phyloP scores from a whole-genome alignment of 2,797 vertebrate genomes.

The Stomatorhinus walkeri region DNA sequence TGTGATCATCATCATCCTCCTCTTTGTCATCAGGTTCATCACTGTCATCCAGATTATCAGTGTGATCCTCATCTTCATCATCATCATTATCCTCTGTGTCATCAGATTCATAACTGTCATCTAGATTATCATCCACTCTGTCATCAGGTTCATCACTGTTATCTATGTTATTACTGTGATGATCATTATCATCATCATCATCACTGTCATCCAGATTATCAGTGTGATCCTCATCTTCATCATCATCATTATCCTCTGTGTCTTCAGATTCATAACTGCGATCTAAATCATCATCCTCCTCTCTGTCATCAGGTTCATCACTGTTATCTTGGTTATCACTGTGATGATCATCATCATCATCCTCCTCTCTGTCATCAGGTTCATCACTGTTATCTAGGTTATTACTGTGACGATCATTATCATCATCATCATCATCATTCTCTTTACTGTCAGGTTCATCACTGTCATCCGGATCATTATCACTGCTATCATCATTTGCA shows the following conservation, averaged over 20 bases:
- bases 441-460: conserved; percentile 35
- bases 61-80: conserved; percentile 24
- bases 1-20: conserved; percentile 30
- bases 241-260: conserved; percentile 21
- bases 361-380: neutral
- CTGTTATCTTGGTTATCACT: neutral
- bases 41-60: conserved; percentile 18
- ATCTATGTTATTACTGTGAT: neutral
- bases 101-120: neutral
- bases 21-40: conserved; percentile 18
- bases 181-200: conserved; percentile 16
- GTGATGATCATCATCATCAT: neutral
- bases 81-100: conserved; percentile 25
- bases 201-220: conserved; percentile 18
- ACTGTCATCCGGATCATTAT: conserved; percentile 12
- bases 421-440: conserved; percentile 23
- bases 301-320: neutral
- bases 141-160: neutral
- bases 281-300: neutral
- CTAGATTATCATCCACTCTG: neutral
- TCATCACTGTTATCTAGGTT: conserved; percentile 15
- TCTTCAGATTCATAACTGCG: neutral
- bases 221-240: conserved; percentile 24
- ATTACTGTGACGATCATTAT: conserved; percentile 13
- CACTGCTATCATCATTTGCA: neutral